Conservation (phyloP, 2,888 invertebrate species). For the Macropis europaea region DNA sequence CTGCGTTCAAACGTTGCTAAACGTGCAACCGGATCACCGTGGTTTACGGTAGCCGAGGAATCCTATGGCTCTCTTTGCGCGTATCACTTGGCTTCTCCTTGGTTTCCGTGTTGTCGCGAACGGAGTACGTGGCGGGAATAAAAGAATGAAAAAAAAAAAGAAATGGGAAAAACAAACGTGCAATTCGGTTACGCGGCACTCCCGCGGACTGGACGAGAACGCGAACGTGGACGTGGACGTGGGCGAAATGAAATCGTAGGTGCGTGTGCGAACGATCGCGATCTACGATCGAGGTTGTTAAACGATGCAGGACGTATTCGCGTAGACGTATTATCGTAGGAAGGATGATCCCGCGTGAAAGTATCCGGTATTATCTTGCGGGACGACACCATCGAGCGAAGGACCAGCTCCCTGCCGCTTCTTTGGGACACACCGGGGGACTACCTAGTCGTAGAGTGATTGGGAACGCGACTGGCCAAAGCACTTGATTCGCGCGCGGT, state of each 20-base stretch:
- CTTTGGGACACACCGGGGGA: constrained; percentile 77
- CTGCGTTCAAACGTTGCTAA: not conserved
- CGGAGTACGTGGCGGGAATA: too few relatives aligned
- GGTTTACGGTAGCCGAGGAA: constrained; percentile 12
- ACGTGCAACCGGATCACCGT: constrained; percentile 22
- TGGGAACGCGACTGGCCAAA: constrained; percentile 80
- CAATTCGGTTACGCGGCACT: too few relatives aligned
- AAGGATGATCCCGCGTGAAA: constrained; percentile 52
- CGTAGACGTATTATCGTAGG: constrained; percentile 21
- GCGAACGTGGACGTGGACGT: constrained; percentile 9
- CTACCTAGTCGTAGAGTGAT: constrained; percentile 80
- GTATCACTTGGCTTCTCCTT: too few relatives aligned
- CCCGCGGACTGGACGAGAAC: too few relatives aligned
- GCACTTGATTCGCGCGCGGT: constrained; percentile 79
- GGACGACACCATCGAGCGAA: constrained; percentile 62
- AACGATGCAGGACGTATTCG: constrained; percentile 29
- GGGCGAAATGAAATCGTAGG: constrained; percentile 14
- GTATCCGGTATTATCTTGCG: constrained; percentile 64
- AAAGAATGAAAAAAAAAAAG: too few relatives aligned
- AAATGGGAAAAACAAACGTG: too few relatives aligned
- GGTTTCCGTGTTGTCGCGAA: too few relatives aligned
- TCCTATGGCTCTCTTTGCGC: too few relatives aligned
- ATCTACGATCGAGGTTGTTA: constrained; percentile 9
- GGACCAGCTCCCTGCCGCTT: constrained; percentile 67
- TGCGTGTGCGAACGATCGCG: too few relatives aligned